These are phyloP conservation scores for Natator depressus DNA, from an alignment of 2,113 vertebrate genomes.

Conservation along the genomic window DNA sequence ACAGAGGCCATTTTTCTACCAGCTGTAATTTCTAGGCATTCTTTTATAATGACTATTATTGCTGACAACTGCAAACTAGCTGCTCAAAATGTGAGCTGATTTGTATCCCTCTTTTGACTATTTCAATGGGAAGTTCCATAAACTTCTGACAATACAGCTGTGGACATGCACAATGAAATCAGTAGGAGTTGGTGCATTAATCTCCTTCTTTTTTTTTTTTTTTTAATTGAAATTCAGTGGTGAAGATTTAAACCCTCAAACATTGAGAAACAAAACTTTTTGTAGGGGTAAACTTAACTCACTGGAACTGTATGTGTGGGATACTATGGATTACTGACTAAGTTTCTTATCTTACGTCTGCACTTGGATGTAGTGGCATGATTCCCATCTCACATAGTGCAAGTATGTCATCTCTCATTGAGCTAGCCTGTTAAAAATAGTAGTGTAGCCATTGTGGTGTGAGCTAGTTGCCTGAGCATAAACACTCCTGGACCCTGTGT, in stretches of 20 bases:
- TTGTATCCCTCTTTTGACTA: background rate
- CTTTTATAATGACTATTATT: background rate
- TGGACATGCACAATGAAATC: slow-evolving; percentile 49
- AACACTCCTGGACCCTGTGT: too few species aligned
- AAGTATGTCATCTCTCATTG: too few species aligned
- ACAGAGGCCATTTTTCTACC: background rate
- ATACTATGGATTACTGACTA: slow-evolving; percentile 24
- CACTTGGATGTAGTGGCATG: background rate
- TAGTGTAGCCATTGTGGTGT: too few species aligned
- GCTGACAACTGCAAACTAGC: slow-evolving; percentile 10
- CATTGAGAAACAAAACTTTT: slow-evolving; percentile 42
- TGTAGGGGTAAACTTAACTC: slow-evolving; percentile 31
- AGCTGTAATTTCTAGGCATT: background rate
- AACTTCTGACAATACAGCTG: background rate
- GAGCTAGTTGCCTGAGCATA: too few species aligned
- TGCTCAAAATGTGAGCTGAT: background rate
- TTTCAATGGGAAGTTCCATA: slow-evolving; percentile 31
- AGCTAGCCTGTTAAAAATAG: too few species aligned
- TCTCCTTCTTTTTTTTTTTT: too few species aligned
- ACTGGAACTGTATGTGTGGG: slow-evolving; percentile 15
- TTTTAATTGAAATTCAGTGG: slow-evolving; percentile 37
- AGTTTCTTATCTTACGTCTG: background rate
- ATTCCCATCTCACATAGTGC: too few species aligned
- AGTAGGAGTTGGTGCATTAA: slow-evolving; percentile 22
- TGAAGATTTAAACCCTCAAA: background rate